phyloP scores from a whole-genome alignment of 2,888 invertebrate genomes.

The Habroteleia sp. region DNA sequence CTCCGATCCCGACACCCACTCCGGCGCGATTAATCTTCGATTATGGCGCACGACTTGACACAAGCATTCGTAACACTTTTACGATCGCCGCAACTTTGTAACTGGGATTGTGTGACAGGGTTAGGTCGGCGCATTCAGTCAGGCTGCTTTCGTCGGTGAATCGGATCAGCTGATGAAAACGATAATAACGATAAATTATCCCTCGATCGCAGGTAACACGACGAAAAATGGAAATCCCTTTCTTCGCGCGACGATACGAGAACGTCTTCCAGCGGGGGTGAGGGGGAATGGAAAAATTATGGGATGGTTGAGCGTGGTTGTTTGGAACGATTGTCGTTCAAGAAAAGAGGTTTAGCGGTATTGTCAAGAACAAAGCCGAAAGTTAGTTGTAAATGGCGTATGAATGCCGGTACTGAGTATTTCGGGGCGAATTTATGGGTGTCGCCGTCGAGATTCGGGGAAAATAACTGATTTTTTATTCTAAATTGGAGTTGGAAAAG shows the following conservation, averaged over 20 bases:
- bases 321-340: conserved; percentile 15
- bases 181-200: conserved; percentile 63
- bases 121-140: conserved; percentile 35
- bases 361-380: conserved; percentile 36
- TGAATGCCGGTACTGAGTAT: conserved; percentile 31
- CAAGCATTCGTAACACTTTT: conserved; percentile 79
- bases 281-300: conserved; percentile 30
- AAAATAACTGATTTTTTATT: conserved; percentile 36
- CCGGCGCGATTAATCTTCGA: conserved; percentile 79
- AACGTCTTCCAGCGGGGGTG: conserved; percentile 6
- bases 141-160: conserved; percentile 49
- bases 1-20: conserved; percentile 69
- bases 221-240: conserved; percentile 40
- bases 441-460: conserved; percentile 6
- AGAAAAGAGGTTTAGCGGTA: conserved; percentile 47
- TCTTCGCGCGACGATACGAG: conserved; percentile 13
- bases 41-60: conserved; percentile 76
- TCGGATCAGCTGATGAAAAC: conserved; percentile 62
- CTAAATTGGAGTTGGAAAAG: conserved; percentile 16
- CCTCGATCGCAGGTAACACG: conserved; percentile 36
- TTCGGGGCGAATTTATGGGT: conserved; percentile 35
- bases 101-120: conserved; percentile 50
- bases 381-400: conserved; percentile 27
- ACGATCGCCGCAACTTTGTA: conserved; percentile 66
- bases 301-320: conserved; percentile 7